Evolutionary conservation across 2,113 vertebrate genomes (phyloP), one percentile per base, ranked within the genome.

Genomic region (Puntigrus tetrazona): DNA sequence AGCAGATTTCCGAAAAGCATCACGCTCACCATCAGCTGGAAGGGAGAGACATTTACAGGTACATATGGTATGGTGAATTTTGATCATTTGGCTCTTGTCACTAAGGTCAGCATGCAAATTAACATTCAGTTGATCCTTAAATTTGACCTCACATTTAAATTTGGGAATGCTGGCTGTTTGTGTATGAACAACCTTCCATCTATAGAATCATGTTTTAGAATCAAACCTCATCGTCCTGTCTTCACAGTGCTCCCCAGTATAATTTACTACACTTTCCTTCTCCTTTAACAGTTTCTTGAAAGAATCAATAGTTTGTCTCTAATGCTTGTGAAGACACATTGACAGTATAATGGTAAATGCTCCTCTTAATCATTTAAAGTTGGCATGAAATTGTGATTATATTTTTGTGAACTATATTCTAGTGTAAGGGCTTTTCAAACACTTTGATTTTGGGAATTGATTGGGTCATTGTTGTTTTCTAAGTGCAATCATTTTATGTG

Each of bases 11-110:
- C 81, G 7, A 57, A 78, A 84, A 85, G 81, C 55, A 50, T 41
- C 77, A 77, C 63, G 55, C 69, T 76, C 31, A 22, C 59, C 75
- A 52, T 67, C 85, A 45, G 27, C 78, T 85, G 41, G 74, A 85
- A 52, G 73, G 85, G 59, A 83, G 85, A 91, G 83, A 84, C 89
- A 86, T 88, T 90, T 87, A 81, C 89, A 93, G 92, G 91, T 93
- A 92, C 88, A 90, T 85, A 93, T 92, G 89, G 89, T 92, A 90
- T 22, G 91, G 86, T 88, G 91, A 91, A 91, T 93, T 90, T 89
- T 89, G 86, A 85, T 81, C 78, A 31, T 85, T 90, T 84, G 25
- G 14, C 52, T 47, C 43, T 34, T 36, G 34, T 36, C 72, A 69
- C 70, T 65, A 36, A 20, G 27, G 1, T 65, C 55, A 27, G 36